These are phyloP conservation scores for Sympetrum striolatum DNA, from an alignment of 2,888 invertebrate species.

Conservation along the genomic window DNA sequence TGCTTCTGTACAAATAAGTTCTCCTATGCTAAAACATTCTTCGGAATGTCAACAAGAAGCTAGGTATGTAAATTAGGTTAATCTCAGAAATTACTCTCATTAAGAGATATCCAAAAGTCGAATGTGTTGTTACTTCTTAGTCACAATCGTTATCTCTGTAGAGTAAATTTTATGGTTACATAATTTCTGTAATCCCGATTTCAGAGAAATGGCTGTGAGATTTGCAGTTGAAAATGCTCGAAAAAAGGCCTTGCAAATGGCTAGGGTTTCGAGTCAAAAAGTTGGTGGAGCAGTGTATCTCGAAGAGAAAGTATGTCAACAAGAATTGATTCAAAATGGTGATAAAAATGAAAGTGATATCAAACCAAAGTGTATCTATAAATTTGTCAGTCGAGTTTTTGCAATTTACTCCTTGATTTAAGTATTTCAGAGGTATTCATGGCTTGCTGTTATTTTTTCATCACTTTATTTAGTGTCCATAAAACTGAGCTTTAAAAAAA, in stretches of 20 bases:
- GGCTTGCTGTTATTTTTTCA: too few relatives aligned
- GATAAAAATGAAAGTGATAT: not conserved
- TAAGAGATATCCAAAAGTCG: too few relatives aligned
- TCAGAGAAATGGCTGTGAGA: not conserved
- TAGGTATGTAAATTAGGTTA: not conserved
- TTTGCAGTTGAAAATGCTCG: not conserved
- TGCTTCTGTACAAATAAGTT: not conserved
- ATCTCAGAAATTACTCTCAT: too few relatives aligned
- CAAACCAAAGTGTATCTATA: not conserved
- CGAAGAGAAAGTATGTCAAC: not conserved
- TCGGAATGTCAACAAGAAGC: not conserved
- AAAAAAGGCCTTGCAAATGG: conserved; percentile 1
- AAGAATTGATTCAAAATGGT: not conserved
- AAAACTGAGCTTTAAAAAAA: too few relatives aligned
- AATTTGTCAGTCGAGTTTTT: conserved; percentile 1
- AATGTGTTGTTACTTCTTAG: too few relatives aligned
- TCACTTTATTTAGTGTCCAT: too few relatives aligned
- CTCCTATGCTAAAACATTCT: not conserved
- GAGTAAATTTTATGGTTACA: not conserved
- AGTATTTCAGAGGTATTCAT: too few relatives aligned
- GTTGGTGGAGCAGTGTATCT: conserved; percentile 1
- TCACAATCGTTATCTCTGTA: too few relatives aligned
- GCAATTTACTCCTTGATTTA: not conserved
- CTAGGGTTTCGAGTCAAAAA: not conserved
- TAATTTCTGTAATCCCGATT: not conserved